Evolutionary conservation across 2,888 invertebrate genomes (phyloP), one percentile per base, ranked within the genome.

Genomic region (Pycnomerus fuliginosus): DNA sequence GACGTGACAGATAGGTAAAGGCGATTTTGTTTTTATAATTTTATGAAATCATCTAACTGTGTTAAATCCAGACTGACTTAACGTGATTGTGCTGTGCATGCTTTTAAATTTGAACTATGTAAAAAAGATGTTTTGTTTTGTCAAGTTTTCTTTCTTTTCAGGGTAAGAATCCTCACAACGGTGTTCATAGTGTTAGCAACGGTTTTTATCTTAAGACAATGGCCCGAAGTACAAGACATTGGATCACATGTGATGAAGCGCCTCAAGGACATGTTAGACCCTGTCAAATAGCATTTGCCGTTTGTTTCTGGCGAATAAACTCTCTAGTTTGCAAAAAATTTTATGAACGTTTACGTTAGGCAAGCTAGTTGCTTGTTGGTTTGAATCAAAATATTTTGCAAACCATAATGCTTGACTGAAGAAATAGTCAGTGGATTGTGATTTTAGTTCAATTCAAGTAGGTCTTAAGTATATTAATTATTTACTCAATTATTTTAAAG

Each of bases 211-310:
- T 80, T 90, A 69, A 85, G 87, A 67, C 91, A 91, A 68, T 92
- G 91, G 91, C 91, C 90, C 38, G 91, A 91, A 71, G 85, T 91
- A 58, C 80, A 84, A 68, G 89, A 89, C 63, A 83, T 90, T 54
- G 88, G 88, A 12, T 84, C 85, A 53, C 88, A 89, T 60, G 79
- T 88, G 52, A 80, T 87, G 75, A 80, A 85, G 60, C 80, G 86
- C 61, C 80, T 89, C 64, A 87, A 87, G 72, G 85, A 87, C 74
- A 87, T 85, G 62, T 74, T 89, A 53, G 83, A 87, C 61, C 71
- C 71, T 36, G 72, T 69, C 46, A 72, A 72, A 70, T 73, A 73
- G 71, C 70, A 62, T 63, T 59, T 67, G 55, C 48, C 55, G 13
- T 42, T 39, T 44, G 51, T 44, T 16, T 57, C 56, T 56, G 53